These are phyloP conservation scores for Drosophila imparisetae DNA, from an alignment of 2,888 invertebrate genomes.

Conservation along the genomic window DNA sequence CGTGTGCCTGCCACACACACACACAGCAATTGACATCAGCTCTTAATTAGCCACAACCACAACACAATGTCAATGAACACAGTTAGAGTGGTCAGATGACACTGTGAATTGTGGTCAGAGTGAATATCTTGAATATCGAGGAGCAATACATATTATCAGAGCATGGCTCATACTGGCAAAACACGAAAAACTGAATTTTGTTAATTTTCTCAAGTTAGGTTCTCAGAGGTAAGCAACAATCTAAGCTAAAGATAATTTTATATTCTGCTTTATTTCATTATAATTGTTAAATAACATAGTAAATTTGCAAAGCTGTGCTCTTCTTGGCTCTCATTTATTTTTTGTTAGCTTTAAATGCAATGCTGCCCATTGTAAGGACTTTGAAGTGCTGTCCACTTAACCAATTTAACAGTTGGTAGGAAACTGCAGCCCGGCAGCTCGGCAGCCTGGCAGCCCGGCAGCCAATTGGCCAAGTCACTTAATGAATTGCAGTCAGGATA, in stretches of 20 bases:
- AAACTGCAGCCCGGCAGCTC: constrained; percentile 48
- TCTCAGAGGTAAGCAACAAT: background rate
- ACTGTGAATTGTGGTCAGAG: constrained; percentile 1
- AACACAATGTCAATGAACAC: constrained; percentile 10
- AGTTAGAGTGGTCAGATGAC: constrained; percentile 24
- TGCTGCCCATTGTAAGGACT: constrained; percentile 29
- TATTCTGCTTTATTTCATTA: background rate
- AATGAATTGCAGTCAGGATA: constrained; percentile 62
- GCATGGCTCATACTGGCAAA: background rate
- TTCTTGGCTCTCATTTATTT: background rate
- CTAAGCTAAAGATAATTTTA: no score
- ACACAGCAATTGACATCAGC: constrained; percentile 40
- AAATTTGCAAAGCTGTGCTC: background rate
- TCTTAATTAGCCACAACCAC: constrained; percentile 48
- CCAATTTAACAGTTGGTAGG: constrained; percentile 37
- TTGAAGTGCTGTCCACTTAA: constrained; percentile 38
- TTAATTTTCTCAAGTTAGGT: background rate
- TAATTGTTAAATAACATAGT: background rate
- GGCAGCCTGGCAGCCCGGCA: constrained; percentile 65
- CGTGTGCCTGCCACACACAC: constrained; percentile 12
- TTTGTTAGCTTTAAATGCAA: background rate
- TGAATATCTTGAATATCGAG: background rate
- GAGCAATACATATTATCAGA: background rate
- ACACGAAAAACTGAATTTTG: background rate
- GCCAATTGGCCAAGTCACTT: constrained; percentile 71